Evolutionary conservation across 2,797 vertebrate genomes (phyloP).

Genomic region (Helarctos malayanus): DNA sequence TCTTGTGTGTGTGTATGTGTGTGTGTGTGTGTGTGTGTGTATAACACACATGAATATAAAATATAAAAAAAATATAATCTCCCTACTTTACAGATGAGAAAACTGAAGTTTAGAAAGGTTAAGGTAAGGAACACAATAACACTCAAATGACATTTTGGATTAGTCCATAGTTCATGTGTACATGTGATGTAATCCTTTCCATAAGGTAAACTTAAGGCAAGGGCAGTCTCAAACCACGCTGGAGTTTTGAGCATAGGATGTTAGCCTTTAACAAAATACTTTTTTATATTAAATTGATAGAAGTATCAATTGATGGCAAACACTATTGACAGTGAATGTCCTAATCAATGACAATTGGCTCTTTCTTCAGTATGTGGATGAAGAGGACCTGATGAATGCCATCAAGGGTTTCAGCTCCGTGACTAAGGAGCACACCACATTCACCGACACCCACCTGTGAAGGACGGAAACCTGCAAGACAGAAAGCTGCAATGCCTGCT

Average conservation of each 20-base stretch:
- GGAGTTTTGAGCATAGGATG: too few species aligned
- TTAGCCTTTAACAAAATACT: not conserved
- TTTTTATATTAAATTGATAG: not conserved
- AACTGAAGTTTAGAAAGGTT: not conserved
- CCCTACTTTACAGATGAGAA: not conserved
- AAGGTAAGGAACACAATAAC: rapidly evolving
- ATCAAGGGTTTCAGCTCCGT: constrained; percentile 95
- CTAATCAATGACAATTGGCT: not conserved
- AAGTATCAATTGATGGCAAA: not conserved
- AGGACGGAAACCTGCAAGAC: rapidly evolving
- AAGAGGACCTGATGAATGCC: constrained; percentile 94
- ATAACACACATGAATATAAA: not conserved
- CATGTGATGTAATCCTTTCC: not conserved
- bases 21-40: too few species aligned
- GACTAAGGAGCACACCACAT: constrained; percentile 95
- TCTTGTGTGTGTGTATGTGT: not conserved
- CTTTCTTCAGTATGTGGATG: constrained; percentile 92
- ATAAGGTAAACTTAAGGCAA: not conserved
- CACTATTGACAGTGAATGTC: not conserved
- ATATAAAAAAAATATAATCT: not conserved
- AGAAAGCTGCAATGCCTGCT: rapidly evolving
- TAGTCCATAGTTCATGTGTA: not conserved
- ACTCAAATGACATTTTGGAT: not conserved
- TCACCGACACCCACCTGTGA: constrained; percentile 96
- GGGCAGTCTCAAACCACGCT: not conserved